Conservation (phyloP, 53 echinoderm and acorn worm species). For the Luidia sarsii region DNA sequence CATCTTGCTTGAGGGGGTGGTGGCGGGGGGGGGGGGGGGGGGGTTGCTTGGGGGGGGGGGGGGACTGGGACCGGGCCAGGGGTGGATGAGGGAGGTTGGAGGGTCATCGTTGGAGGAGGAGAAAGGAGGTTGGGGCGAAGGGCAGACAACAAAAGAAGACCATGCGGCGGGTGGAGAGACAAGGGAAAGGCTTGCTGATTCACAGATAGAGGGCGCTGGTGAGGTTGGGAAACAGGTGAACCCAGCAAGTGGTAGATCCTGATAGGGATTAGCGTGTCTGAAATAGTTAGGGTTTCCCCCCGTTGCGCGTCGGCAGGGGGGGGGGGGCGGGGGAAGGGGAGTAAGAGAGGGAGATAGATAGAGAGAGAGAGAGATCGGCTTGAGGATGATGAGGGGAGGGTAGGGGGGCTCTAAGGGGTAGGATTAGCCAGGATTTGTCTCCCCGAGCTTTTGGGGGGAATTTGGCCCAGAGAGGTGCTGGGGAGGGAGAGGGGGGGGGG, state of each 20-base stretch:
- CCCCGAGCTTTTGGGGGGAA: not conserved
- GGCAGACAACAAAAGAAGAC: conserved; percentile 16
- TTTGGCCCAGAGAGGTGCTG: not conserved
- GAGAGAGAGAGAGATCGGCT: conserved; percentile 46
- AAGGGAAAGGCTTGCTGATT: not conserved
- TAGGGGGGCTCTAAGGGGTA: too few relatives aligned
- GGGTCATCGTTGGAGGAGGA: not conserved
- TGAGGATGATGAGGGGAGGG: conserved; percentile 25
- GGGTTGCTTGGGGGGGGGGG: not conserved
- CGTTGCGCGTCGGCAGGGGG: too few relatives aligned
- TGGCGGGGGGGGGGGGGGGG: not conserved
- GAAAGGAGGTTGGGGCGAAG: not conserved
- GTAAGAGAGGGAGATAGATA: too few relatives aligned
- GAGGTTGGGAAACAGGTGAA: conserved; percentile 43
- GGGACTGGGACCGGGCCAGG: not conserved
- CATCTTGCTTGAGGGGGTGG: not conserved
- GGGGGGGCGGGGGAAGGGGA: too few relatives aligned
- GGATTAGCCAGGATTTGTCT: conserved; percentile 43
- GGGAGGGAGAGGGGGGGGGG: conserved; percentile 20
- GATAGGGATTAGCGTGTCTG: conserved; percentile 40
- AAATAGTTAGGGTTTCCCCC: conserved; percentile 38
- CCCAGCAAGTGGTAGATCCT: conserved; percentile 28
- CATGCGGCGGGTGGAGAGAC: not conserved
- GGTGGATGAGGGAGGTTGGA: not conserved
- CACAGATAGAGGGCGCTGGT: not conserved